phyloP scores from a whole-genome alignment of 2,888 invertebrate genomes.

The Morpho helenor region DNA sequence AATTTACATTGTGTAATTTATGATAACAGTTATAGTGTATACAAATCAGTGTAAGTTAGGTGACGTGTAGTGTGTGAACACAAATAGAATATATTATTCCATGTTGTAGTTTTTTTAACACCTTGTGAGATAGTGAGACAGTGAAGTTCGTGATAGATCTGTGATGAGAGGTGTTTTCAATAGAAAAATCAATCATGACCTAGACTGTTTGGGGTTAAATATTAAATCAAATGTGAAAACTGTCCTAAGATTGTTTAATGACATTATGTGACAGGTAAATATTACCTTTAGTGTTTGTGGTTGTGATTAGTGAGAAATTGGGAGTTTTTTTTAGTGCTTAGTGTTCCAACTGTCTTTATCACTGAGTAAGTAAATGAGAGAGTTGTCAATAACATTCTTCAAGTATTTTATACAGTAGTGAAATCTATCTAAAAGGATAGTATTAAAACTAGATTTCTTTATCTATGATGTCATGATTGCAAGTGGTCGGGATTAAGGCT shows the following conservation, averaged over 20 bases:
- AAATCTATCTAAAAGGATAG: too few species aligned
- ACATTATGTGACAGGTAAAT: constrained; percentile 18
- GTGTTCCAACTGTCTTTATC: constrained; percentile 7
- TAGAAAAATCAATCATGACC: neutral
- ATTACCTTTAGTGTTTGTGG: constrained; percentile 23
- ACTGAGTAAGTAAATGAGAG: constrained; percentile 20
- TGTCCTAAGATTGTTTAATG: constrained; percentile 15
- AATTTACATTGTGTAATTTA: constrained; percentile 48
- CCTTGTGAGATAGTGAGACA: constrained; percentile 62
- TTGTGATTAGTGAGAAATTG: constrained; percentile 23
- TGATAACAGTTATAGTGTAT: constrained; percentile 56
- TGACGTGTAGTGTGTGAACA: constrained; percentile 75
- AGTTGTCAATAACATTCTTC: too few species aligned
- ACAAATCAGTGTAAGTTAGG: constrained; percentile 65
- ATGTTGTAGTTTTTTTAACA: constrained; percentile 72
- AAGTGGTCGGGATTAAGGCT: too few species aligned
- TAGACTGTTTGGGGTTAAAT: constrained; percentile 17
- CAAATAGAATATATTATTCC: constrained; percentile 68
- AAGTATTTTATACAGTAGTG: too few species aligned
- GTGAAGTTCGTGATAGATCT: constrained; percentile 39
- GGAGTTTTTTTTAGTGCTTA: constrained; percentile 16
- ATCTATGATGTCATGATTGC: too few species aligned
- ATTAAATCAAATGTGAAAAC: constrained; percentile 9
- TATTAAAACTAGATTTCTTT: too few species aligned
- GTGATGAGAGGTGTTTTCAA: constrained; percentile 21